Evolutionary conservation across 2,797 vertebrate species (phyloP).

Genomic region (Cyprinella venusta): DNA sequence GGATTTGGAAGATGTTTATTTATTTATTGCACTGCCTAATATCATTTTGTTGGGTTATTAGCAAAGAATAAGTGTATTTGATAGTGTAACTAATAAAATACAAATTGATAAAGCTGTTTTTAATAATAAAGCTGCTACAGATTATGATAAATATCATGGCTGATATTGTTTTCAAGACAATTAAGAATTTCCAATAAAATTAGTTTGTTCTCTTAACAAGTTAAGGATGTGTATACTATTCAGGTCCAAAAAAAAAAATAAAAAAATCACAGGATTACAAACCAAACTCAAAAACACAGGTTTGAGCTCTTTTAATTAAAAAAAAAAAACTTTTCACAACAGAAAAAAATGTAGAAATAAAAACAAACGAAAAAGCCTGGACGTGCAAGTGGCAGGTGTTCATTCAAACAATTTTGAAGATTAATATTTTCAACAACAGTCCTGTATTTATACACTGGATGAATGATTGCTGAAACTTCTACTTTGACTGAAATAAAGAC

Average conservation of each 20-base stretch:
- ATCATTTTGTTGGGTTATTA: not conserved
- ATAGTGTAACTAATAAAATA: not conserved
- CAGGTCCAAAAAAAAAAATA: not conserved
- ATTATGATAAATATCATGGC: not conserved
- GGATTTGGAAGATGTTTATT: not conserved
- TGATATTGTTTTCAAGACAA: not conserved
- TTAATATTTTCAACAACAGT: slow-evolving; percentile 48
- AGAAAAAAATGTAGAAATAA: slow-evolving; percentile 56
- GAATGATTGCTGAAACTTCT: slow-evolving; percentile 25
- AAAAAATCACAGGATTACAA: not conserved
- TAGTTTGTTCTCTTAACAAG: not conserved
- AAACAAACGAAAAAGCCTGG: slow-evolving; percentile 55
- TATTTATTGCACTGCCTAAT: not conserved
- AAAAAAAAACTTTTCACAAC: slow-evolving; percentile 55
- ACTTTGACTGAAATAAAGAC: slow-evolving; percentile 38
- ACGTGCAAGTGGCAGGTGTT: slow-evolving; percentile 52
- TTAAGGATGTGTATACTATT: not conserved
- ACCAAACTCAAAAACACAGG: not conserved
- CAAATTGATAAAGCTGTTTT: not conserved
- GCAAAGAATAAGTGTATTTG: not conserved
- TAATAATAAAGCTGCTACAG: not conserved
- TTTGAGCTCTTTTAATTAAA: slow-evolving; percentile 62
- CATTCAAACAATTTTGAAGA: slow-evolving; percentile 42
- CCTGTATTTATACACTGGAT: slow-evolving; percentile 37
- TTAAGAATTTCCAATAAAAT: not conserved